Evolutionary conservation across 2,797 vertebrate species (phyloP), one percentile per base, ranked within the genome.

Genomic region (Furcifer pardalis): DNA sequence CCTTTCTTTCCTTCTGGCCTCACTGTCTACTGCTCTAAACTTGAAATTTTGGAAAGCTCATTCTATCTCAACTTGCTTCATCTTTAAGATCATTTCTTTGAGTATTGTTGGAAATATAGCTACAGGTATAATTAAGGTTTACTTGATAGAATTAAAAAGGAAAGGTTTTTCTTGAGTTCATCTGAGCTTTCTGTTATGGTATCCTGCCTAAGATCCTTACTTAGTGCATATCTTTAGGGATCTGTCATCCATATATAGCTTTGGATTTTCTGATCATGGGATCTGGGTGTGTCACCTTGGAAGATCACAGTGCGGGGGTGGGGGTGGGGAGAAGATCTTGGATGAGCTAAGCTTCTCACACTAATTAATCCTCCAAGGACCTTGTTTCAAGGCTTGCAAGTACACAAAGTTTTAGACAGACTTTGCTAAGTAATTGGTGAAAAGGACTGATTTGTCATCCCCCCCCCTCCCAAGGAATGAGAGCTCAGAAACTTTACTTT

Each of bases 361-460:
- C 44, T 74, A 66, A 85, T 85, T 73, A 85, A 85, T 56, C 79
- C 83, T 10, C 77, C 21, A 27, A 25, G 71, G 68, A 12, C 44
- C 56, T 73, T 63, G 2, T n/a, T 65, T 44, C 27, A 66, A 62
- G 27, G 3, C 66, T 84, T 52, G 44, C 30, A 44, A 12, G 8
- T 7, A 7, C 23, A 27, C 35, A 60, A 71, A 4, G 8, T 52
- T 77, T 30, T 66, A 23, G 60, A 27, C 42, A 42, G 37, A 44
- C 37, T 75, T 42, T 59, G 23, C 4, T 27, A 80, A 2, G n/a
- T 21, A 59, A 44, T 0, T 3, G n/a, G 9, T 1, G 30, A 35
- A 66, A 27, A 56, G 56, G 66, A 62, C 17, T 19, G n/a, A n/a
- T 37, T 56, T n/a, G n/a, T n/a, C n/a, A n/a, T 2, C 37, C 1